These are phyloP conservation scores for Leontocebus nigricollis DNA, from an alignment of 2,797 vertebrate species.

Conservation along the genomic window DNA sequence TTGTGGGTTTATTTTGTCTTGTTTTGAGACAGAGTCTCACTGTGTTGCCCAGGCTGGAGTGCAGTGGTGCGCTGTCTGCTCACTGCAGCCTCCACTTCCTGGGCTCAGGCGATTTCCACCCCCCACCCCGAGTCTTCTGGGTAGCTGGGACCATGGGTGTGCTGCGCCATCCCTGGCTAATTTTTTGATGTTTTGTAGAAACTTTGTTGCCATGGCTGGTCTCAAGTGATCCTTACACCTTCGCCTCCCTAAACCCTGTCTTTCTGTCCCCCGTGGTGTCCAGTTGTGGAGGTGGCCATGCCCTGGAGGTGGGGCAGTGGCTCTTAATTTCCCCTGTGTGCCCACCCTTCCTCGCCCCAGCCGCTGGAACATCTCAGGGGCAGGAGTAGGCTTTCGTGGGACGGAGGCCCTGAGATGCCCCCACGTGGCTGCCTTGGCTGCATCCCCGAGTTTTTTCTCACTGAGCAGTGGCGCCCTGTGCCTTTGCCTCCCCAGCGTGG, in stretches of 20 bases:
- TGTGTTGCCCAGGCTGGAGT: too few relatives aligned
- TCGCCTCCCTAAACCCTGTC: not conserved
- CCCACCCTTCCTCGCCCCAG: not conserved
- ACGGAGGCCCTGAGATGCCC: not conserved
- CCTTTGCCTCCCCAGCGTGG: too few relatives aligned
- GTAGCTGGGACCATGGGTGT: not conserved
- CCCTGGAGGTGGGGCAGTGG: not conserved
- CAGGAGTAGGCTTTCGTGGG: not conserved
- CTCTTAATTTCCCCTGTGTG: not conserved
- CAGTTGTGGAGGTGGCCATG: not conserved
- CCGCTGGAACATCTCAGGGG: not conserved
- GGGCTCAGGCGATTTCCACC: too few relatives aligned
- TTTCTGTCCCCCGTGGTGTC: not conserved
- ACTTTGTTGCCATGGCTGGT: not conserved
- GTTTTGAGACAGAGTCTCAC: not conserved
- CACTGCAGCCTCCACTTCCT: too few relatives aligned
- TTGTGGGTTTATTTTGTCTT: not conserved
- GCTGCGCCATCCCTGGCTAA: not conserved
- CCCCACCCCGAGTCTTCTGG: not conserved
- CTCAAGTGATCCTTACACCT: too few relatives aligned
- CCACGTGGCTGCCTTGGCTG: not conserved
- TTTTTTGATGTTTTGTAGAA: not conserved
- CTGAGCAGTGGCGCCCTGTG: too few relatives aligned
- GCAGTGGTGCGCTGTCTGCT: accelerated
- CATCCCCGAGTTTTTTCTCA: accelerated